Base-by-base conservation (phyloP, 2,888 invertebrate genomes). In the Anodontia alba region DNA sequence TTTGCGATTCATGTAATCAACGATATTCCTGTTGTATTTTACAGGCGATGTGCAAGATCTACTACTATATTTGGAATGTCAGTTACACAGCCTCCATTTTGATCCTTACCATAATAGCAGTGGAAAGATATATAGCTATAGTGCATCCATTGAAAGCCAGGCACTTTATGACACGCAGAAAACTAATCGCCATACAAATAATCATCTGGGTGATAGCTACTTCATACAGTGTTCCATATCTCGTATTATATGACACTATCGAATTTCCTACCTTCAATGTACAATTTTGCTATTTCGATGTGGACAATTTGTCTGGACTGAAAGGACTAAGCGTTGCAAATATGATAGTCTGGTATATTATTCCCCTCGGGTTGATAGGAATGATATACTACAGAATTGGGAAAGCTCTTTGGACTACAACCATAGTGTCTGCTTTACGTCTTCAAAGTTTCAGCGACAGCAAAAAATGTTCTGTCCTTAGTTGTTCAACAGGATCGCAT, bases 71-170 rank as follows among this genome's bases (percentile, higher is more conserved):
- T 29, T 97, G 98, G 94, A 97, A 97, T 20, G 95, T 98, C 88
- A 97, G 98, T 93, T 98, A 98, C 95, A 97, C 98, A 0, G 97
- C 98, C 1, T 98, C 98, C 29, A 97, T 98, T 90, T 96, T 98
- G 92, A 98, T 98, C 85, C 95, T 98, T 84, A 97, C 98, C 49
- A 97, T 98, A 12, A 93, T 94, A 54, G 92, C 93, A 1, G 81
- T 91, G 15, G 94, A 94, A 86, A 87, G 92, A 12, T 94, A 91
- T 79, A 89, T 92, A 36, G 94, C 91, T 78, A 93, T 93, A 69
- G 87, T 91, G 97, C 91, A 97, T 97, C 91, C 97, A 96, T 94
- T 98, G 97, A 96, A 97, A 49, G 97, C 97, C 94, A 97, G 97
- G 92, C 97, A 97, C 92, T 97, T 97, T 87, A 95, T 97, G 80